Conservation (phyloP, 1,140 invertebrate species). For the Vollenhovia emeryi region DNA sequence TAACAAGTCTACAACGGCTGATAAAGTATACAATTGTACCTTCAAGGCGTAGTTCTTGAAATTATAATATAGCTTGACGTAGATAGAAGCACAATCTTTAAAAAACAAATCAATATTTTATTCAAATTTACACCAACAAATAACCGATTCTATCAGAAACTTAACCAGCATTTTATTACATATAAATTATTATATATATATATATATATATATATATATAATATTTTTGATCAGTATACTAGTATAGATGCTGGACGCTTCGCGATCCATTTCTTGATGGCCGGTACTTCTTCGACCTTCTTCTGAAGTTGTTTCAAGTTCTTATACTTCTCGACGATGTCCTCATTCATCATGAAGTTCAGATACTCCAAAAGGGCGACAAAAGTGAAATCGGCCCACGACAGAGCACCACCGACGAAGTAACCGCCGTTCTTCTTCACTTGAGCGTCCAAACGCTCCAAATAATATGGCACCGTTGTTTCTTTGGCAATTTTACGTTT, state of each 20-base stretch:
- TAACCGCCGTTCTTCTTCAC: constrained; percentile 83
- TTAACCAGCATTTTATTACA: not conserved
- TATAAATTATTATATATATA: not conserved
- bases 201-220: too few species aligned
- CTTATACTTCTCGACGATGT: constrained; percentile 87
- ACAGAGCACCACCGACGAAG: constrained; percentile 83
- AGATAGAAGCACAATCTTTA: too few species aligned
- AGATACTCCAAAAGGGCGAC: constrained; percentile 88
- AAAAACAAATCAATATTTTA: not conserved
- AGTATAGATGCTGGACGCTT: constrained; percentile 87
- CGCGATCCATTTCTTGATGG: constrained; percentile 89
- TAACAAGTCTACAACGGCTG: too few species aligned
- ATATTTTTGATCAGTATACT: too few species aligned
- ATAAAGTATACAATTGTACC: too few species aligned
- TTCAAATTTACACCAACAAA: not conserved
- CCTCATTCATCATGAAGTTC: constrained; percentile 85
- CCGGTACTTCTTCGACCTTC: constrained; percentile 86
- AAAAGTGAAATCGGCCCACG: constrained; percentile 89
- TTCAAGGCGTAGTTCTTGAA: too few species aligned
- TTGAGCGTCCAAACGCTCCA: constrained; percentile 83
- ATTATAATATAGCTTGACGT: too few species aligned
- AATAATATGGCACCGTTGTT: constrained; percentile 72
- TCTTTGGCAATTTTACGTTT: constrained; percentile 76
- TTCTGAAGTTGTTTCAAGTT: constrained; percentile 86
- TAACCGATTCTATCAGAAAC: not conserved